Evolutionary conservation across 2,888 invertebrate species (phyloP), one percentile per base, ranked within the genome.

Genomic region (Labia minor): DNA sequence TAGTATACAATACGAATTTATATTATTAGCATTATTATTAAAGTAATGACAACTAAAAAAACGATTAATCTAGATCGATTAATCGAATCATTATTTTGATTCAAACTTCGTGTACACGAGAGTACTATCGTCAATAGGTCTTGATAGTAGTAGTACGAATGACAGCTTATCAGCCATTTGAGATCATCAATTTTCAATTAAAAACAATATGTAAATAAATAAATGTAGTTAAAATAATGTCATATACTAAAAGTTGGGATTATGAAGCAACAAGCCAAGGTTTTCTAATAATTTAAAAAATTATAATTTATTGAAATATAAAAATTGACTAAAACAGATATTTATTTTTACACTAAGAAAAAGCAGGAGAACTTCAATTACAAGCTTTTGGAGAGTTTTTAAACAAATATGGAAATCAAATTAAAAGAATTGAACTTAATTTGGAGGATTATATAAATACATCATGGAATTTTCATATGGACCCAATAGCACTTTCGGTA

Each of bases 301-400:
- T 49, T 14, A 49, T 49, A 8, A 4, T 49, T 49, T 49, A 8
- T 49, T 8, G 2, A 49, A 8, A 26, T 26, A 26, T 26, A 26
- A 6, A 26, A 3, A 26, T 26, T 6, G 3, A 26, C 26, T 26
- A n/a, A n/a, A n/a, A 26, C 26, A 26, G 3, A 6, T 26, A 26
- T 8, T 26, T 49, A 49, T 49, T 49, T 49, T 49, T 49, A 3
- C 26, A 26, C 66, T 63, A 68, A 71, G 78, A 78, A 73, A 76
- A 81, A 18, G 79, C 81, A n/a, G 83, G 81, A 21, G 81, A 83
- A 69, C 77, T 79, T 37, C 82, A 82, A 70, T 72, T 83, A 16
- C 78, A 80, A 67, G 78, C 79, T 66, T 83, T 81, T 74, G 81
- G 82, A 1, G 75, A 77, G 66, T 83, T 83, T 73, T 77, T 83